Evolutionary conservation across 2,113 vertebrate species (phyloP).

Genomic region (Glaucomys volans): DNA sequence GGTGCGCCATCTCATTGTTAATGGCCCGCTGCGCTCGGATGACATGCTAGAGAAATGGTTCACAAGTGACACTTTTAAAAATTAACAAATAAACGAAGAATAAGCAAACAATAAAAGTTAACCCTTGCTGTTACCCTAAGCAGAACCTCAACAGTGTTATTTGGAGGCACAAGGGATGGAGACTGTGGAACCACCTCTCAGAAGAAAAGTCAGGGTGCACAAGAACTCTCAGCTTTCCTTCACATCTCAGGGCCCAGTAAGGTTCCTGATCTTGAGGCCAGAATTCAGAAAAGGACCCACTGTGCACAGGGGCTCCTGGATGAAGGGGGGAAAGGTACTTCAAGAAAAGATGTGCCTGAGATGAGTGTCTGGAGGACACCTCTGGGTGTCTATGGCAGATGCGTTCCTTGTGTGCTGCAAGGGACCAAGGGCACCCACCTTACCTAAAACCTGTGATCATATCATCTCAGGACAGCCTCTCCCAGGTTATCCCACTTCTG

Average conservation of each 20-base stretch:
- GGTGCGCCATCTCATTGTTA: constrained; percentile 99
- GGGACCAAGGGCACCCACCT: accelerated
- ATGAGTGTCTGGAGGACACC: accelerated
- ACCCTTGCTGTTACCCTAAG: background rate
- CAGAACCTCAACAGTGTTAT: background rate
- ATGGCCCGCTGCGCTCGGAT: constrained; percentile 95
- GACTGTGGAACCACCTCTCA: background rate
- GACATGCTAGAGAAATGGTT: constrained; percentile 89
- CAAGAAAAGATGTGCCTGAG: background rate
- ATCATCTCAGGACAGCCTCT: background rate
- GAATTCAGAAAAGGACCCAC: background rate
- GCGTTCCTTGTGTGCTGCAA: background rate
- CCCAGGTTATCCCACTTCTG: background rate
- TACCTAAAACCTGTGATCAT: background rate
- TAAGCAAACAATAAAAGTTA: background rate
- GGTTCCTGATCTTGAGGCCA: background rate
- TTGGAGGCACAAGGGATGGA: accelerated
- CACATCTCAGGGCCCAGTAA: background rate
- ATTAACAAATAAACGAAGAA: background rate
- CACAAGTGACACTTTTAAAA: background rate
- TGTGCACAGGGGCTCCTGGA: background rate
- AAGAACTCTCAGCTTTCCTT: background rate
- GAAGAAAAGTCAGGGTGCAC: background rate
- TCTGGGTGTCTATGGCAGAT: background rate
- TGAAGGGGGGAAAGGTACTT: accelerated